A percentile compares a stretch with the other conserved stretches of the same genome.
Conservation (phyloP, 2,888 invertebrate species). For the Drosophila kanekoi region DNA sequence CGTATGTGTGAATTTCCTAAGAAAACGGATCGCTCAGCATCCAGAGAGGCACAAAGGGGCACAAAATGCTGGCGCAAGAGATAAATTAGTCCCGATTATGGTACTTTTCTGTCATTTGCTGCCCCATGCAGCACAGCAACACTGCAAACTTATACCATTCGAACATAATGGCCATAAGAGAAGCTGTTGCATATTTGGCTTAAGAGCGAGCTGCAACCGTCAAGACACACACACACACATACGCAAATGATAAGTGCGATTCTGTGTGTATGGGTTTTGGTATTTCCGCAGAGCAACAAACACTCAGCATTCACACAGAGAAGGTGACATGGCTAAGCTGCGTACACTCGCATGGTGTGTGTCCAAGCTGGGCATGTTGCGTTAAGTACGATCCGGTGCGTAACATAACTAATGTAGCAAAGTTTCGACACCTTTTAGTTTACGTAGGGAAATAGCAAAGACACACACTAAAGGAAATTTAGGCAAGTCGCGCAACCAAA, state of each 20-base stretch:
- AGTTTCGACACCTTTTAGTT: not conserved
- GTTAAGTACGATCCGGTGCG: not conserved
- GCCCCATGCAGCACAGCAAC: not conserved
- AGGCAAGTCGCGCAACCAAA: not conserved
- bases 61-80: not conserved
- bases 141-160: not conserved
- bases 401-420: slow-evolving; percentile 1
- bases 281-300: slow-evolving; percentile 23
- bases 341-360: not conserved
- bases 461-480: not conserved
- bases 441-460: not conserved
- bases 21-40: slow-evolving; percentile 57
- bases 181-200: not conserved
- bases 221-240: slow-evolving; percentile 4
- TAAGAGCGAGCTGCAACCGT: slow-evolving; percentile 18
- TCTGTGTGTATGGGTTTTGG: slow-evolving; percentile 1
- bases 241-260: not conserved
- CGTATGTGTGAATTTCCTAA: slow-evolving; percentile 51
- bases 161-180: slow-evolving; percentile 20
- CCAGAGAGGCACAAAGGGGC: slow-evolving; percentile 18
- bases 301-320: slow-evolving; percentile 27
- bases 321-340: not conserved
- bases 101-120: not conserved
- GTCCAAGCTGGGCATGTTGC: not conserved
- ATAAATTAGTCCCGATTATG: slow-evolving; percentile 13